phyloP scores from a whole-genome alignment of 2,113 vertebrate species.

The Amazona guildingii region DNA sequence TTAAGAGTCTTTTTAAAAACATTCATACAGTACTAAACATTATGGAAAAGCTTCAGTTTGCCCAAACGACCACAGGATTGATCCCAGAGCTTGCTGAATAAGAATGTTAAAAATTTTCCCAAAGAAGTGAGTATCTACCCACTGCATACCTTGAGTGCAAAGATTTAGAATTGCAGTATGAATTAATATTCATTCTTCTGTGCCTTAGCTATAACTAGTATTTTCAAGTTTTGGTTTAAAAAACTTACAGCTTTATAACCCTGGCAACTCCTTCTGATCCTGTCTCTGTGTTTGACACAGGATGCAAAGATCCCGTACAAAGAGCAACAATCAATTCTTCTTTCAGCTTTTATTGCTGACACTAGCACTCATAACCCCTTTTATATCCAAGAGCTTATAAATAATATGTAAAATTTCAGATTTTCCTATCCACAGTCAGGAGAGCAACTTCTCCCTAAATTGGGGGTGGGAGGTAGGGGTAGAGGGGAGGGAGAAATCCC shows the following conservation, averaged over 20 bases:
- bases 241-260: neutral
- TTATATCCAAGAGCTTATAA: neutral
- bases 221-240: neutral
- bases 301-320: neutral
- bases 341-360: neutral
- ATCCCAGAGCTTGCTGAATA: neutral
- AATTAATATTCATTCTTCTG: neutral
- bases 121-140: neutral
- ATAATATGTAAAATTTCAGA: neutral
- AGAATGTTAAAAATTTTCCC: accelerated
- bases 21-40: neutral
- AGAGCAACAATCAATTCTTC: neutral
- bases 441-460: neutral
- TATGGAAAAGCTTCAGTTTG: neutral
- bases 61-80: neutral
- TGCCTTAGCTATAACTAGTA: neutral
- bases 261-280: neutral
- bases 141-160: neutral
- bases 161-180: neutral
- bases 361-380: neutral
- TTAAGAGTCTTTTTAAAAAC: neutral
- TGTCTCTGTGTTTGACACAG: neutral
- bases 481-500: neutral
- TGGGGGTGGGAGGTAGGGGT: too few species aligned
- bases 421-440: neutral